Conservation (phyloP, 1,140 invertebrate genomes). For the Drosophila parvula region DNA sequence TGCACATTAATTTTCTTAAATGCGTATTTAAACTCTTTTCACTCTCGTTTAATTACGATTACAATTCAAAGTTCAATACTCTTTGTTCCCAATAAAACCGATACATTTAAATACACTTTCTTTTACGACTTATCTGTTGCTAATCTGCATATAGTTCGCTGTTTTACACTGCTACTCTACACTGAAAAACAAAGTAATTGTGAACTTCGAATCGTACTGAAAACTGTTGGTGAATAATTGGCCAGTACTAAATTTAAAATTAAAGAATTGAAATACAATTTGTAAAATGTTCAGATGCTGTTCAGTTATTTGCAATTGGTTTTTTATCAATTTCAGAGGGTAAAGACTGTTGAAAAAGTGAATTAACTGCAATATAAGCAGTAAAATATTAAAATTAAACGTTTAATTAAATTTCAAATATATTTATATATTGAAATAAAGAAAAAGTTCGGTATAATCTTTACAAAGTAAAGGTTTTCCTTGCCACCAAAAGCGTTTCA, state of each 20-base stretch:
- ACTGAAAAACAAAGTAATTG: background rate
- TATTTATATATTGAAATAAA: background rate
- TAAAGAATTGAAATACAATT: constrained; percentile 47
- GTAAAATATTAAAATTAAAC: too few species aligned
- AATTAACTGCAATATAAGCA: too few species aligned
- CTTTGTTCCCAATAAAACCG: background rate
- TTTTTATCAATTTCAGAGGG: constrained; percentile 1
- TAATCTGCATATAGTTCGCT: background rate
- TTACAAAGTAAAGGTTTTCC: background rate
- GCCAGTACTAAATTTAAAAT: too few species aligned
- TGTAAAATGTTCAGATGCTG: constrained; percentile 14
- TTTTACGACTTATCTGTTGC: background rate
- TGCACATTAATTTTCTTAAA: too few species aligned
- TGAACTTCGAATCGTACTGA: too few species aligned
- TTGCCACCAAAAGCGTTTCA: background rate
- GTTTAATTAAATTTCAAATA: too few species aligned
- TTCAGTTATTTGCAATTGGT: constrained; percentile 7
- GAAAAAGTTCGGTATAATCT: background rate
- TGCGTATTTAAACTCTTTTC: too few species aligned
- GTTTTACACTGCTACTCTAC: background rate
- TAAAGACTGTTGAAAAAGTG: background rate
- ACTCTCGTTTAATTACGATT: too few species aligned
- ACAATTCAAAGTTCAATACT: background rate
- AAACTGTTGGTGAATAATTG: too few species aligned
- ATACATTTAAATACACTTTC: background rate